phyloP scores from a whole-genome alignment of 2,797 vertebrate genomes.

The Acipenser oxyrinchus region DNA sequence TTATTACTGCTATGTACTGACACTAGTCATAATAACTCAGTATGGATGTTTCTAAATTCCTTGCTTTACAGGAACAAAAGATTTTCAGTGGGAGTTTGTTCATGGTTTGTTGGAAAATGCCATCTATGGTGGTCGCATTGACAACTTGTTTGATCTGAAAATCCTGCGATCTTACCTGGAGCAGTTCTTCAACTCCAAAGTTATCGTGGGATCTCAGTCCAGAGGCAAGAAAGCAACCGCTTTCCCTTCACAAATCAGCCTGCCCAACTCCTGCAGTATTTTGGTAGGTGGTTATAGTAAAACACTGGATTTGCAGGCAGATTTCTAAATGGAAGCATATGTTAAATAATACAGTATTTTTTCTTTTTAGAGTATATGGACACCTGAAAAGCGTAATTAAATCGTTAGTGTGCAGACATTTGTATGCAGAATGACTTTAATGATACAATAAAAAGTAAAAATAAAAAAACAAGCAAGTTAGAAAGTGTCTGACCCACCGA shows the following conservation, averaged over 20 bases:
- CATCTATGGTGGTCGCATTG: constrained; percentile 89
- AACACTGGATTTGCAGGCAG: not conserved
- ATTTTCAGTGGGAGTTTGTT: constrained; percentile 86
- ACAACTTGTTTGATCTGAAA: constrained; percentile 84
- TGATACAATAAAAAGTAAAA: too few relatives aligned
- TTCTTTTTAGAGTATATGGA: too few relatives aligned
- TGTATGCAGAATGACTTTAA: too few relatives aligned
- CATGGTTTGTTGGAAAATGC: constrained; percentile 87
- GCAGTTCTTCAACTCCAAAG: constrained; percentile 78
- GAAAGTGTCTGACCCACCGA: too few relatives aligned
- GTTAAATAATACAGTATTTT: too few relatives aligned
- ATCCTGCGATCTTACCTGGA: constrained; percentile 89
- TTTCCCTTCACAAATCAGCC: constrained; percentile 69
- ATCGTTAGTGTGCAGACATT: too few relatives aligned
- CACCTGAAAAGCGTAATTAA: too few relatives aligned
- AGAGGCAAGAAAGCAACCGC: constrained; percentile 54
- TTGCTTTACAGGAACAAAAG: constrained; percentile 63
- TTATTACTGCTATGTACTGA: too few relatives aligned
- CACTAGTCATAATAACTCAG: too few relatives aligned
- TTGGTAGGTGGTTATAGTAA: constrained; percentile 57
- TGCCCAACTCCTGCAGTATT: constrained; percentile 84
- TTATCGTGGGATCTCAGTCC: constrained; percentile 50
- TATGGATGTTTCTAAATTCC: too few relatives aligned
- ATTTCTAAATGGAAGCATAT: not conserved
- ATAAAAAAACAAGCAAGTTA: too few relatives aligned